A percentile compares a stretch with the other conserved stretches of the same genome.
phyloP scores from a whole-genome alignment of 2,797 vertebrate species.

The Gouania willdenowi region DNA sequence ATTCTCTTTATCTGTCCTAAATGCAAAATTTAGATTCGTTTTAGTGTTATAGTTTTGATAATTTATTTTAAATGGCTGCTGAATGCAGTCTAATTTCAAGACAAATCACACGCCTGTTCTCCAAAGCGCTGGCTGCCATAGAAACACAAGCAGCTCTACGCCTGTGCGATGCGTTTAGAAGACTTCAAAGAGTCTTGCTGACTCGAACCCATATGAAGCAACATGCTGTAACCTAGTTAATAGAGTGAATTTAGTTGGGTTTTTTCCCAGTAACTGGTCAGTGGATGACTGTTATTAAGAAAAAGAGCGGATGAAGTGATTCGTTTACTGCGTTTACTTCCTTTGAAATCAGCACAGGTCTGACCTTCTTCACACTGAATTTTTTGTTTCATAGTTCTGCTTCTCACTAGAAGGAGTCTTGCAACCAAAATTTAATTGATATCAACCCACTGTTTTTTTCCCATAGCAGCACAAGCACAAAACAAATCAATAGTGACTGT shows the following conservation, averaged over 20 bases:
- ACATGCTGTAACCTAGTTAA: constrained; percentile 44
- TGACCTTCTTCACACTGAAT: constrained; percentile 35
- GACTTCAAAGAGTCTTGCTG: constrained; percentile 51
- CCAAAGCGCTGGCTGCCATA: constrained; percentile 44
- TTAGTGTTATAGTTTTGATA: not conserved
- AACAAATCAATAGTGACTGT: constrained; percentile 28
- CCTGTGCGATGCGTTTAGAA: constrained; percentile 41
- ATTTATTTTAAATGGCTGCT: constrained; percentile 3
- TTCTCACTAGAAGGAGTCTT: constrained; percentile 20
- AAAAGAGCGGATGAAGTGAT: too few species aligned
- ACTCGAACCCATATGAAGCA: constrained; percentile 42
- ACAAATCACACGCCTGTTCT: constrained; percentile 6
- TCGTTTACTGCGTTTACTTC: too few species aligned
- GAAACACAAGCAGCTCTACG: constrained; percentile 30
- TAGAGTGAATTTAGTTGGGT: constrained; percentile 33
- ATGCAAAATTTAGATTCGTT: too few species aligned
- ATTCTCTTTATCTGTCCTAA: too few species aligned
- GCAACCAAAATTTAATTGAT: constrained; percentile 25
- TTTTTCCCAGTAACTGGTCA: constrained; percentile 5
- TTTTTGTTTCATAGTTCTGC: constrained; percentile 18
- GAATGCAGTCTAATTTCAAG: constrained; percentile 9
- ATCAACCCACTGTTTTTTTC: not conserved
- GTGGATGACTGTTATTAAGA: not conserved
- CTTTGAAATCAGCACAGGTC: constrained; percentile 1
- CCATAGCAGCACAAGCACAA: not conserved